Evolutionary conservation across 2,797 vertebrate species (phyloP).

Genomic region (Siniperca undulata): DNA sequence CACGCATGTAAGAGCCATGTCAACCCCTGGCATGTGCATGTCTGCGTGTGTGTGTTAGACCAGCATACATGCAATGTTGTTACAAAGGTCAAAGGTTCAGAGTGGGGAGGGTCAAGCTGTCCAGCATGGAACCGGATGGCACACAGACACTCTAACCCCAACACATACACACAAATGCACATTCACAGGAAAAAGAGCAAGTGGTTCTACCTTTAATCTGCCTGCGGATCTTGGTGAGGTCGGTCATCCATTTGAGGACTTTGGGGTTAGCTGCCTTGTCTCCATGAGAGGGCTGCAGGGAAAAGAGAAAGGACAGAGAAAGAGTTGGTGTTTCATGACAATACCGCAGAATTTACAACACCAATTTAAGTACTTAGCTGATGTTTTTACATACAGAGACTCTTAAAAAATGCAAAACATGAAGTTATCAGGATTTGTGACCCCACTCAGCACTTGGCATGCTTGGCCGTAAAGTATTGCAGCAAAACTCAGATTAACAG

Average conservation of each 20-base stretch:
- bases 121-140: conserved; percentile 67
- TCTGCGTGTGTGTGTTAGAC: conserved; percentile 53
- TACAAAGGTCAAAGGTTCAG: conserved; percentile 63
- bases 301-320: background rate
- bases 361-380: background rate
- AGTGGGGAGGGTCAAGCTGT: conserved; percentile 63
- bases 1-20: conserved; percentile 72
- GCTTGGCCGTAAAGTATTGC: background rate
- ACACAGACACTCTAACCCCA: conserved; percentile 49
- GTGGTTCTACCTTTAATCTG: conserved; percentile 94
- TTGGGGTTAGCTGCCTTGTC: conserved; percentile 98
- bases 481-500: background rate
- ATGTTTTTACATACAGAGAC: background rate
- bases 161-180: conserved; percentile 35
- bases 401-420: background rate
- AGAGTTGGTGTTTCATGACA: background rate
- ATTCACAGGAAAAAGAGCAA: background rate
- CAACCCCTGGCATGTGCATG: conserved; percentile 47
- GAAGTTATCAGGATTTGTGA: background rate
- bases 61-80: conserved; percentile 77
- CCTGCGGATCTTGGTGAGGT: conserved; percentile 95
- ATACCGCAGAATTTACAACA: background rate
- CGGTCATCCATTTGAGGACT: conserved; percentile 99
- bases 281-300: conserved; percentile 91
- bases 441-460: background rate